Base-by-base conservation (phyloP, 2,113 vertebrate genomes). In the Miniopterus natalensis region DNA sequence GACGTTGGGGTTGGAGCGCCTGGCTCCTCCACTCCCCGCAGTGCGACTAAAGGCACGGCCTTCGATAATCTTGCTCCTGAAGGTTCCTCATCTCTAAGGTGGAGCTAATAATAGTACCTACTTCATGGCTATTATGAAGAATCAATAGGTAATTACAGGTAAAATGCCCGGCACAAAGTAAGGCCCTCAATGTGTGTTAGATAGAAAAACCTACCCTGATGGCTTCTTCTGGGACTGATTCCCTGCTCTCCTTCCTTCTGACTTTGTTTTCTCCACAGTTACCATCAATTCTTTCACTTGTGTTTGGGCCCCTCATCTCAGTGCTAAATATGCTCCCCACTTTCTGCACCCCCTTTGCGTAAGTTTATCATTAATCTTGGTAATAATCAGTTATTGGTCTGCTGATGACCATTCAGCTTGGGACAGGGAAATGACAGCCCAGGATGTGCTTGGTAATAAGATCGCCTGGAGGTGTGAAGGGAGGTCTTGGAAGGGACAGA, bases 111-210 rank as follows among this genome's bases (percentile, higher is more conserved):
- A 23, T 36, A 40, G 2, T 53, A 66, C 51, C 6, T 29, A 66
- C 36, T 77, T 88, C 80, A 89, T 36, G 27, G 4, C 13, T 96
- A 6, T 45, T 93, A 13, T 61, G 79, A 80, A 88, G 36, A 85
- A 6, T 49, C 51, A 84, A 5, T 55, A 75, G n/a, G 23, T 21
- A 71, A 42, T 65, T 88, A 61, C 1, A 45, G 63, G 42, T 68
- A 90, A 90, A 93, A 47, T n/a, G 17, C 25, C 21, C 73, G 17
- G 49, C n/a, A 29, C 27, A 84, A 31, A 45, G 25, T 63, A 66
- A 84, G 31, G 42, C 14, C 63, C n/a, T 57, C 15, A 63, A 53
- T 40, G 25, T 10, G 15, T 11, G 23, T 36, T 63, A 51, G 9
- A 51, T 51, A 45, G 57, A 77, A 36, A n/a, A 68, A 31, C 66